Evolutionary conservation across 2,797 vertebrate species (phyloP).

Genomic region (Spea hammondii): DNA sequence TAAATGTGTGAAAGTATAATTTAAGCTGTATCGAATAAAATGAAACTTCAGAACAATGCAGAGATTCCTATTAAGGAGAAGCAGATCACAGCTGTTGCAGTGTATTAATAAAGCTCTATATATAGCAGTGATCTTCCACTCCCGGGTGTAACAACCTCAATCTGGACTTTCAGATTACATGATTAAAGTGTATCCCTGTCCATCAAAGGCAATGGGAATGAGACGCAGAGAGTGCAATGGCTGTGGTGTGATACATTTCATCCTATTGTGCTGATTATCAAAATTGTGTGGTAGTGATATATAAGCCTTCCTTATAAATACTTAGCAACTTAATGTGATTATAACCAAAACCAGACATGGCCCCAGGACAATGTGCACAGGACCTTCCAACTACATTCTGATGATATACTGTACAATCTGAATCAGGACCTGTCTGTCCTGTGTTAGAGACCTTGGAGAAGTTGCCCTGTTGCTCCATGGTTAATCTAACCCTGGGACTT

Average conservation of each 20-base stretch:
- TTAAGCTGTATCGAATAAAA: not conserved
- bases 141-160: not conserved
- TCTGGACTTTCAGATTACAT: constrained; percentile 36
- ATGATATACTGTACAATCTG: too few species aligned
- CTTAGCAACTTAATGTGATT: too few species aligned
- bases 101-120: constrained; percentile 20
- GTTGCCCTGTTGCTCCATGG: too few species aligned
- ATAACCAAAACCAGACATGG: too few species aligned
- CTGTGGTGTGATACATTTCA: not conserved
- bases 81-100: constrained; percentile 13
- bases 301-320: too few species aligned
- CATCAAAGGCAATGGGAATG: constrained; percentile 5
- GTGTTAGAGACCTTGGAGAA: too few species aligned
- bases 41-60: not conserved
- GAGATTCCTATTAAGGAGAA: constrained; percentile 30
- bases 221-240: not conserved
- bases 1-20: not conserved
- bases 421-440: too few species aligned
- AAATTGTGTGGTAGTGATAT: too few species aligned
- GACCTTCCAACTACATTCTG: too few species aligned
- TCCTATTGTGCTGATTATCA: too few species aligned
- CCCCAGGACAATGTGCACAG: too few species aligned
- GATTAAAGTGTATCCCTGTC: constrained; percentile 17
- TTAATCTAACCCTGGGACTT: too few species aligned
- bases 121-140: not conserved